phyloP scores from a whole-genome alignment of 2,797 vertebrate species.

The Oryzias dopingdopingensis region DNA sequence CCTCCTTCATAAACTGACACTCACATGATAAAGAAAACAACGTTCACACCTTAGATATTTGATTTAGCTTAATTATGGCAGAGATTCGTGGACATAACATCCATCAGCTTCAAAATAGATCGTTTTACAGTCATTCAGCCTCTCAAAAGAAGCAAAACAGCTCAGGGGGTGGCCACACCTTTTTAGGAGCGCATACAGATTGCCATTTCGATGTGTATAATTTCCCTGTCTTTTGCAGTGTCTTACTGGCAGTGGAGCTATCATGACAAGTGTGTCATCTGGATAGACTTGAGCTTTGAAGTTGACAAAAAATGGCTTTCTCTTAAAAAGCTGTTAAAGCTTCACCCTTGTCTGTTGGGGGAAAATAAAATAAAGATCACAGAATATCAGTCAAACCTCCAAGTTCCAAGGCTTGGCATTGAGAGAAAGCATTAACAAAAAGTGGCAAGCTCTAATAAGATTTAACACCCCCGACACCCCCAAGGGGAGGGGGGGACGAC shows the following conservation, averaged over 20 bases:
- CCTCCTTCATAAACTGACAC: conserved; percentile 55
- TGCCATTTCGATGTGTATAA: conserved; percentile 70
- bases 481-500: too few species aligned
- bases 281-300: conserved; percentile 25
- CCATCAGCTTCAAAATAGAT: conserved; percentile 66
- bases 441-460: conserved; percentile 7
- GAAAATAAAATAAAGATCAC: too few species aligned
- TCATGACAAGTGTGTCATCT: conserved; percentile 45
- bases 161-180: conserved; percentile 52
- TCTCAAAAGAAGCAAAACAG: conserved; percentile 42
- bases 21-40: conserved; percentile 44
- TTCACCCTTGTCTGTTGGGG: conserved; percentile 21
- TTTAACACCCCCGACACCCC: too few species aligned
- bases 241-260: conserved; percentile 40
- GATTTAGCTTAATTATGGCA: conserved; percentile 48
- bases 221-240: conserved; percentile 48
- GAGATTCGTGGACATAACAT: conserved; percentile 53
- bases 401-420: conserved; percentile 11
- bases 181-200: conserved; percentile 61
- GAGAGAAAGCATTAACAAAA: conserved; percentile 10
- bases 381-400: neutral
- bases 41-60: conserved; percentile 50
- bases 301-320: conserved; percentile 5
- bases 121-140: conserved; percentile 53
- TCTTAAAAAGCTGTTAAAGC: conserved; percentile 11